Evolutionary conservation across 2,888 invertebrate species (phyloP).

Genomic region (Ariolimax columbianus): DNA sequence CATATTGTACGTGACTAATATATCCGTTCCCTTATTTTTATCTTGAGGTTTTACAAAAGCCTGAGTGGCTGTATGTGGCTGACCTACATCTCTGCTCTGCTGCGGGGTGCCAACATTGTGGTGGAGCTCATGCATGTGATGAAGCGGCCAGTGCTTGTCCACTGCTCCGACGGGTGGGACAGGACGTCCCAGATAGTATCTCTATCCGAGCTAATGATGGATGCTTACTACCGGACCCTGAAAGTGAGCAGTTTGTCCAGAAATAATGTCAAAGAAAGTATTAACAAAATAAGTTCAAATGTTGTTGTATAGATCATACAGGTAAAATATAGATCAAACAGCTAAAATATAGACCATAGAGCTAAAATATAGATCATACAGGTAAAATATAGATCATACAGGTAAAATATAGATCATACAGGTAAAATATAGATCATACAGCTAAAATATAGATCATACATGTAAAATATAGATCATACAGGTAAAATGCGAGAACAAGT

Average conservation of each 20-base stretch:
- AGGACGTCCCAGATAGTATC: slow-evolving; percentile 97
- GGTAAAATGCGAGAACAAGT: too few species aligned
- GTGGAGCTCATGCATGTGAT: slow-evolving; percentile 86
- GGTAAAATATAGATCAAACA: too few species aligned
- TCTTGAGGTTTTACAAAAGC: slow-evolving; percentile 89
- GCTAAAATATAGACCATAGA: too few species aligned
- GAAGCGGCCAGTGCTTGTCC: slow-evolving; percentile 93
- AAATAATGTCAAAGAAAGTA: not conserved
- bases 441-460: too few species aligned
- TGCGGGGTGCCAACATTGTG: slow-evolving; percentile 89
- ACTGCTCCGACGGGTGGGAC: slow-evolving; percentile 99
- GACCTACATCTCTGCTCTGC: slow-evolving; percentile 91
- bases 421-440: too few species aligned
- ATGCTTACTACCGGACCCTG: slow-evolving; percentile 95
- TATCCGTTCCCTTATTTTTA: not conserved
- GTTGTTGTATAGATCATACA: too few species aligned
- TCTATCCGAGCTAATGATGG: slow-evolving; percentile 92
- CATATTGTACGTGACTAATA: too few species aligned
- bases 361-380: too few species aligned
- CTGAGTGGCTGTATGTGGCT: slow-evolving; percentile 95
- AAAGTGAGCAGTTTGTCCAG: slow-evolving; percentile 81
- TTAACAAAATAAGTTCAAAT: too few species aligned
- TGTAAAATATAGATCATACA: too few species aligned
- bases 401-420: too few species aligned
- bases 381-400: too few species aligned